These are phyloP conservation scores for Elmis aenea DNA, from an alignment of 2,888 invertebrate species.

Conservation along the genomic window DNA sequence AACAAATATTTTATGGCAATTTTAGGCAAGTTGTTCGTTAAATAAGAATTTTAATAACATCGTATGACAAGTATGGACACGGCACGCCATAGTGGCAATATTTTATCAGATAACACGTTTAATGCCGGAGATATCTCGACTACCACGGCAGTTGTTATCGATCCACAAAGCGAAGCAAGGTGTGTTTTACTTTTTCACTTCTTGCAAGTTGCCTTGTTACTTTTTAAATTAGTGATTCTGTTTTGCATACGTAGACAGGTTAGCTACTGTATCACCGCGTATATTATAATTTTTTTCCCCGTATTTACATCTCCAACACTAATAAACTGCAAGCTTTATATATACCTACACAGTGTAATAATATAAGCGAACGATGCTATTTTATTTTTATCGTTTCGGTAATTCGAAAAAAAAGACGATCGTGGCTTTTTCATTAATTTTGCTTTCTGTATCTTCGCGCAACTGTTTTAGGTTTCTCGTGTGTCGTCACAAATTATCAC, in stretches of 20 bases:
- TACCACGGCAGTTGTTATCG: slow-evolving; percentile 17
- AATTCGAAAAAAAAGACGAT: no score
- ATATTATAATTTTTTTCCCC: slow-evolving; percentile 7
- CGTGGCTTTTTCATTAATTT: no score
- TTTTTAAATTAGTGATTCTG: slow-evolving; percentile 7
- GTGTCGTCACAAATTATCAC: slow-evolving; percentile 16
- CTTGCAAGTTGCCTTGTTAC: slow-evolving; percentile 6
- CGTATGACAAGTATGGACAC: slow-evolving; percentile 29
- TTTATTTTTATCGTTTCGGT: no score
- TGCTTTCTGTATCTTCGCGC: no score
- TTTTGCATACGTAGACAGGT: slow-evolving; percentile 7
- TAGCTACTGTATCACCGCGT: slow-evolving; percentile 8
- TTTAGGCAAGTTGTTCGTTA: slow-evolving; percentile 15
- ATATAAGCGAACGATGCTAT: no score
- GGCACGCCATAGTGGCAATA: slow-evolving; percentile 27
- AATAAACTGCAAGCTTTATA: slow-evolving; percentile 8
- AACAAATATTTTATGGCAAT: background rate
- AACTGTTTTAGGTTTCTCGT: no score
- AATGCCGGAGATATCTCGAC: slow-evolving; percentile 25
- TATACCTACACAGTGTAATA: no score
- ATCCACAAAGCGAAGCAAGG: slow-evolving; percentile 20
- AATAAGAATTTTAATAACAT: slow-evolving; percentile 29
- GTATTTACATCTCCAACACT: slow-evolving; percentile 4
- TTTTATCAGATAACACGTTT: slow-evolving; percentile 26
- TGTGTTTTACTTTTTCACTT: slow-evolving; percentile 15